A percentile compares a stretch with the other conserved stretches of the same genome.
phyloP scores from a whole-genome alignment of 2,113 vertebrate genomes.

The Lophius piscatorius region DNA sequence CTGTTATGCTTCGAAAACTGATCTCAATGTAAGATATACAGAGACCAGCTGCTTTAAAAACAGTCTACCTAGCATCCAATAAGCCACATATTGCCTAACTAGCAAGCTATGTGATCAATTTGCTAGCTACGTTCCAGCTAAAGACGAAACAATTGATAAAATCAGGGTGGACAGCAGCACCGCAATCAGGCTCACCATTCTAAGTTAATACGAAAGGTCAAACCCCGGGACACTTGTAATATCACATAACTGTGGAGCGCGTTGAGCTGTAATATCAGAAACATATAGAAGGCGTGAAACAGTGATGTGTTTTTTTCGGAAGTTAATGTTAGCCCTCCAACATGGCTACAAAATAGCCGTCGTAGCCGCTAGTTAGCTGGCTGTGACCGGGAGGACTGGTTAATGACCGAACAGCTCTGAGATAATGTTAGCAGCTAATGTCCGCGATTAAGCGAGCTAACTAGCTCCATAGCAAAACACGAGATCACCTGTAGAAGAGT shows the following conservation, averaged over 20 bases:
- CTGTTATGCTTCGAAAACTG: too few species aligned
- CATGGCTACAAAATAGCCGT: conserved; percentile 74
- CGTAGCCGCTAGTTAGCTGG: conserved; percentile 79
- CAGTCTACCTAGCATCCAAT: too few species aligned
- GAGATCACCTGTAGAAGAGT: background rate
- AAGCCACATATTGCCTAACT: background rate
- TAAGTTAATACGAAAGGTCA: conserved; percentile 23
- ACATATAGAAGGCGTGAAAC: too few species aligned
- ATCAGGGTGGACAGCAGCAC: conserved; percentile 38
- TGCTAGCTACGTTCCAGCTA: conserved; percentile 48
- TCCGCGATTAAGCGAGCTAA: conserved; percentile 79
- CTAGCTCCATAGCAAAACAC: conserved; percentile 71
- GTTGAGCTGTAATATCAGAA: rapidly evolving
- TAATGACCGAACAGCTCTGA: conserved; percentile 69
- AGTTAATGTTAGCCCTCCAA: conserved; percentile 63
- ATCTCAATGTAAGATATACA: background rate
- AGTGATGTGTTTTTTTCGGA: too few species aligned
- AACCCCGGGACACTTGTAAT: background rate
- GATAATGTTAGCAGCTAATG: conserved; percentile 74
- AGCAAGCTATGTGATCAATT: conserved; percentile 30
- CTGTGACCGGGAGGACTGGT: conserved; percentile 62
- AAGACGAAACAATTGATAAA: conserved; percentile 38
- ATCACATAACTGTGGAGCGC: background rate
- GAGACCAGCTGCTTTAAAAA: background rate
- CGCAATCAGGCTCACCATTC: background rate